Base-by-base conservation (phyloP, 2,888 invertebrate species). In the Campopleginae sp. region DNA sequence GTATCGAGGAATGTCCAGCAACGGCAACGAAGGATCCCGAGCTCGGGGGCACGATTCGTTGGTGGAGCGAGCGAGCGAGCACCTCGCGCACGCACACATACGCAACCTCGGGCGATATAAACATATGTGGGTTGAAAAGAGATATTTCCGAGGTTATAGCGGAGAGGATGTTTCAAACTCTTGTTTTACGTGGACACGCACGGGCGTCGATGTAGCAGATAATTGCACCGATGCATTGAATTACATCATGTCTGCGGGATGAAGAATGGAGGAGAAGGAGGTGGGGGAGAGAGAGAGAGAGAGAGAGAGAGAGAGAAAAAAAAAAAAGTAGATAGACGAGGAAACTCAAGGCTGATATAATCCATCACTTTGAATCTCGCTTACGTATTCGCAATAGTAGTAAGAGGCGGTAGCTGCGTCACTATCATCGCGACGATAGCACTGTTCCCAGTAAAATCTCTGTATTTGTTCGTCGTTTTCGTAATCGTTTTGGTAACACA, bases 341-440 rank as follows among this genome's bases (percentile, higher is more conserved):
- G 33, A 17, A 74, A 31, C n/a, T 3, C 65, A 17, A 72, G 19
- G 54, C 38, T 17, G 8, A 10, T 14, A 63, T 42, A 54, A 70
- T 75, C 54, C 71, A 77, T 74, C 72, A 63, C 65, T 31, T 51
- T 48, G 72, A 33, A 23, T 51, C 23, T 46, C 78, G 80, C 93
- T 93, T 94, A 94, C 94, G 83, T 93, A 93, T 94, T 94, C 94
- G 88, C 93, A 94, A 83, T 93, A 94, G 89, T 93, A 93, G 87
- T 93, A 94, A 66, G 85, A 85, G 0, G 93, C 93, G n/a, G 93
- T 93, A 48, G 93, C 92, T 58, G 94, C 92, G 86, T 93, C 93
- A 75, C 89, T 90, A 88, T 93, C 92, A 82, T 93, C 91, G 33
- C 92, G 90, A 44, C 92, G 89, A 84, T 93, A 93, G 87, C 93